These are phyloP conservation scores for Eurystomus glaucurus DNA, from an alignment of 2,797 vertebrate species.

Conservation along the genomic window DNA sequence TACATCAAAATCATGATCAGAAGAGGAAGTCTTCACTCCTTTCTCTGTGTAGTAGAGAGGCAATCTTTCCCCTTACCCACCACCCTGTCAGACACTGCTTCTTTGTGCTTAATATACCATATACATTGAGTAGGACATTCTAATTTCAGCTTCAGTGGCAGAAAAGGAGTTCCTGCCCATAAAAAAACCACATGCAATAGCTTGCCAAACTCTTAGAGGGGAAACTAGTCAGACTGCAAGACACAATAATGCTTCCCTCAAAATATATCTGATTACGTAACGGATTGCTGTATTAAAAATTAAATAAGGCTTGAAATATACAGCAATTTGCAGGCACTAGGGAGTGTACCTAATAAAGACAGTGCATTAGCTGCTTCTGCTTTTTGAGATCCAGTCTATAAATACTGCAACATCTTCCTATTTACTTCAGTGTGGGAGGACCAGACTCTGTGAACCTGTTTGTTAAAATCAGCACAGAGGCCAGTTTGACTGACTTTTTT, in stretches of 20 bases:
- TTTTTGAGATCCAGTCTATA: slow-evolving; percentile 55
- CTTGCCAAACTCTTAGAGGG: background rate
- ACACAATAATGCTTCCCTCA: slow-evolving; percentile 7
- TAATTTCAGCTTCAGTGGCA: background rate
- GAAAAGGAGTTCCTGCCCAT: slow-evolving; percentile 32
- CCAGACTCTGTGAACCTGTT: background rate
- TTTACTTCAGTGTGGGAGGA: slow-evolving; percentile 35
- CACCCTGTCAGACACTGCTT: background rate
- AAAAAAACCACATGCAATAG: background rate
- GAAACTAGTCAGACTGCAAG: slow-evolving; percentile 57
- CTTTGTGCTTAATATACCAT: background rate
- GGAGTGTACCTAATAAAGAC: slow-evolving; percentile 61
- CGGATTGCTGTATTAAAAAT: slow-evolving; percentile 67
- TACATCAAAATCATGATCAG: background rate
- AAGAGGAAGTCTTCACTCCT: background rate
- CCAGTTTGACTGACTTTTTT: background rate
- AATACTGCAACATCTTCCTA: slow-evolving; percentile 59
- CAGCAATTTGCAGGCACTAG: slow-evolving; percentile 55
- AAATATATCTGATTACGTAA: slow-evolving; percentile 58
- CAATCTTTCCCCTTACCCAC: background rate
- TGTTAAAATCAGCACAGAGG: slow-evolving; percentile 32
- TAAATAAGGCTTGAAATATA: slow-evolving; percentile 73
- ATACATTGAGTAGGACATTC: background rate
- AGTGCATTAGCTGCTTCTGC: slow-evolving; percentile 58
- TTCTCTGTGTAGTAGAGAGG: background rate